Evolutionary conservation across 2,797 vertebrate species (phyloP).

Genomic region (Myotis daubentonii): DNA sequence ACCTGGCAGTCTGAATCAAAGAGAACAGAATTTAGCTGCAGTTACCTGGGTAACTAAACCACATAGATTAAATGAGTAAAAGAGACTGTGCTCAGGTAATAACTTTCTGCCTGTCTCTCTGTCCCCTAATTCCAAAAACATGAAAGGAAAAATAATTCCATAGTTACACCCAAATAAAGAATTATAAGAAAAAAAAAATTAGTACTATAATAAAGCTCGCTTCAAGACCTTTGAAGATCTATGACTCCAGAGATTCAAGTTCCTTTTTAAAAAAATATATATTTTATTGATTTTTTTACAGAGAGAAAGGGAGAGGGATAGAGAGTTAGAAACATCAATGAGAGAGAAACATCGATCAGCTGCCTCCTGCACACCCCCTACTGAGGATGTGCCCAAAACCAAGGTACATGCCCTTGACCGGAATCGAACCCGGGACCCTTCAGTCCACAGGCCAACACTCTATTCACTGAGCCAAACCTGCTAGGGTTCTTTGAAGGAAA

Average conservation of each 20-base stretch:
- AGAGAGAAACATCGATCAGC: no score
- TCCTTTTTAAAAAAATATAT: no score
- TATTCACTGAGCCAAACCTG: no score
- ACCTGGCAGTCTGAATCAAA: constrained; percentile 46
- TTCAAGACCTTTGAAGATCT: constrained; percentile 44
- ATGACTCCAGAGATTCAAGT: constrained; percentile 14
- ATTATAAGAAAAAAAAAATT: constrained; percentile 7
- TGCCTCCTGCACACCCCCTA: no score
- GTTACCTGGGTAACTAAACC: constrained; percentile 65
- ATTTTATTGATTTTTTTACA: no score
- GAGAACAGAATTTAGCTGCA: constrained; percentile 48
- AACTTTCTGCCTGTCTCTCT: constrained; percentile 46
- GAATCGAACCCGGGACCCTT: no score
- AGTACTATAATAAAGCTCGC: constrained; percentile 21
- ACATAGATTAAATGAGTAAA: constrained; percentile 56
- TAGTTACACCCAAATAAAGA: constrained; percentile 1
- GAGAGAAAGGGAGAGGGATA: no score
- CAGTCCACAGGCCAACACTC: no score
- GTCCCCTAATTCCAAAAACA: constrained; percentile 45
- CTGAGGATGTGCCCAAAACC: no score
- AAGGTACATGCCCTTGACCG: no score
- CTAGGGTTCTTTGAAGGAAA: constrained; percentile 20
- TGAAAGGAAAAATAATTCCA: constrained; percentile 54
- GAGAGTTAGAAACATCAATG: no score
- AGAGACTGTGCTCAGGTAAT: constrained; percentile 52